These are phyloP conservation scores for Tribolium castaneum DNA, from an alignment of 1,140 invertebrate genomes.

Conservation along the genomic window DNA sequence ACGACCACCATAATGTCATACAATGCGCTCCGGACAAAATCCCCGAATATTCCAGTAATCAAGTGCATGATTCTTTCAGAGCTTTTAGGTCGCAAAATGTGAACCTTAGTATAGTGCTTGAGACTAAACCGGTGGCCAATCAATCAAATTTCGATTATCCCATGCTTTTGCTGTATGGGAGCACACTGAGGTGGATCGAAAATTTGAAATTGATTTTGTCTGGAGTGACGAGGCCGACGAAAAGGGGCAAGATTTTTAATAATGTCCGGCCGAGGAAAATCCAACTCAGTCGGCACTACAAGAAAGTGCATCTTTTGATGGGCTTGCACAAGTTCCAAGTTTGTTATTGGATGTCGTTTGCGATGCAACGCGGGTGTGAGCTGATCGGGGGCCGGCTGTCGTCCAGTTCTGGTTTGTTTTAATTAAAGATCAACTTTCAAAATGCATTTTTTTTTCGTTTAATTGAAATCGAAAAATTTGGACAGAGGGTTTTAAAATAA, in stretches of 20 bases:
- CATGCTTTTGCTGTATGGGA: conserved; percentile 88
- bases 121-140: conserved; percentile 79
- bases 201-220: conserved; percentile 96
- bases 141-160: conserved; percentile 75
- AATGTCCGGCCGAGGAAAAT: conserved; percentile 86
- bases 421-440: no score
- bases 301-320: conserved; percentile 85
- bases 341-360: conserved; percentile 98
- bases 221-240: conserved; percentile 92
- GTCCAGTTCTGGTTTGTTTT: conserved; percentile 75
- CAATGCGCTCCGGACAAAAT: conserved; percentile 97
- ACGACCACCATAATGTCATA: conserved; percentile 96
- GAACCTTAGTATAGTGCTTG: conserved; percentile 88
- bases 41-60: conserved; percentile 96
- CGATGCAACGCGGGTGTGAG: conserved; percentile 94
- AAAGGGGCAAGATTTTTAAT: conserved; percentile 88
- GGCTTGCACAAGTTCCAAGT: conserved; percentile 92
- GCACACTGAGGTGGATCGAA: conserved; percentile 94
- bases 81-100: conserved; percentile 96
- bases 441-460: no score
- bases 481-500: no score
- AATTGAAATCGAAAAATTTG: no score
- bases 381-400: conserved; percentile 87
- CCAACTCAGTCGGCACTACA: conserved; percentile 94
- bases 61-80: conserved; percentile 87